These are phyloP conservation scores for Larimichthys crocea DNA, from an alignment of 2,113 vertebrate genomes.

Conservation along the genomic window DNA sequence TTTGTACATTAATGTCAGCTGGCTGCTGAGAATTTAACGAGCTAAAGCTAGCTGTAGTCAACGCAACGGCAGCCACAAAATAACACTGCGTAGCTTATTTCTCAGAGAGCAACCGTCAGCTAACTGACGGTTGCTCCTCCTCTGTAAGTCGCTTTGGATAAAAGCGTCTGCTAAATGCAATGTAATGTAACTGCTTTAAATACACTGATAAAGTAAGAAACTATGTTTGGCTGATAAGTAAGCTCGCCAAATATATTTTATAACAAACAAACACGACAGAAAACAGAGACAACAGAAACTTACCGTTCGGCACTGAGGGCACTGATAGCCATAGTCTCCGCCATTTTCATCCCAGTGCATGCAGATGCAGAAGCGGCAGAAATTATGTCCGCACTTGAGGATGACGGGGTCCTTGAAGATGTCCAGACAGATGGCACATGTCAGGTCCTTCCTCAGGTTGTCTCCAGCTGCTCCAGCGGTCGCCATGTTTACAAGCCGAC, in stretches of 20 bases:
- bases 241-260: no score
- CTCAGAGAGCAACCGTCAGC: neutral
- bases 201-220: fast-evolving
- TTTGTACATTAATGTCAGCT: no score
- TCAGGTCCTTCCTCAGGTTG: constrained; percentile 82
- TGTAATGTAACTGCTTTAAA: fast-evolving
- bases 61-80: constrained; percentile 14
- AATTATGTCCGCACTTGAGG: constrained; percentile 86
- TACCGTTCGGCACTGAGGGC: constrained; percentile 85
- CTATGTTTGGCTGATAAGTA: no score
- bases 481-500: constrained; percentile 75
- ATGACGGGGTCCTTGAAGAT: constrained; percentile 84
- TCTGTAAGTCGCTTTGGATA: no score
- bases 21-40: neutral
- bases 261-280: no score
- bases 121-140: no score
- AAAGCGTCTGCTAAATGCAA: no score
- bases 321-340: constrained; percentile 84
- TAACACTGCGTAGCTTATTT: constrained; percentile 13
- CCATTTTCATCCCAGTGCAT: constrained; percentile 88
- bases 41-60: constrained; percentile 14
- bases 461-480: constrained; percentile 70
- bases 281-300: constrained; percentile 1
- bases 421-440: constrained; percentile 85
- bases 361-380: constrained; percentile 84